phyloP scores from a whole-genome alignment of 2,113 vertebrate genomes.

The Pelodiscus sinensis region DNA sequence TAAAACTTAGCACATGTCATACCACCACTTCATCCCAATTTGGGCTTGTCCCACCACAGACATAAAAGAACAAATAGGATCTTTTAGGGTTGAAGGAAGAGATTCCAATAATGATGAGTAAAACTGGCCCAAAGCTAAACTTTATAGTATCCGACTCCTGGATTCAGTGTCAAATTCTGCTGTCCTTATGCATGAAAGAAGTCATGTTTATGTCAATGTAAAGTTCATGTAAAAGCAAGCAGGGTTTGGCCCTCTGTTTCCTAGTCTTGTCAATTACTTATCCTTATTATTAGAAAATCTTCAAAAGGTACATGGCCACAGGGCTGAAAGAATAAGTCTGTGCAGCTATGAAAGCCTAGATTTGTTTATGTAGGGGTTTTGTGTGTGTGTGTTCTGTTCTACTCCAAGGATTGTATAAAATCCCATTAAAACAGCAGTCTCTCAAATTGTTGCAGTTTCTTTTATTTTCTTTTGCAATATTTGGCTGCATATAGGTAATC shows the following conservation, averaged over 20 bases:
- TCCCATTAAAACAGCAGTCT: slow-evolving; percentile 63
- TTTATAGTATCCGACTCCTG: neutral
- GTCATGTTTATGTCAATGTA: neutral
- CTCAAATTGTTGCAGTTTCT: slow-evolving; percentile 44
- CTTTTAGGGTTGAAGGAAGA: neutral
- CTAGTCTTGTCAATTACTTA: slow-evolving; percentile 36
- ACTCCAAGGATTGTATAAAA: slow-evolving; percentile 44
- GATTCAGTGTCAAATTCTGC: neutral
- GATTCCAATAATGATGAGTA: neutral
- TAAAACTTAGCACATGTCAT: neutral
- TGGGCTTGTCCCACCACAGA: neutral
- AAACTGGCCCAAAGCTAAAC: neutral
- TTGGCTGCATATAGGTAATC: slow-evolving; percentile 73
- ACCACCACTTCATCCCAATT: neutral
- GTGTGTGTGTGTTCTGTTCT: slow-evolving; percentile 12
- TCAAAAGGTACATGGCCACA: slow-evolving; percentile 50
- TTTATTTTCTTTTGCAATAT: slow-evolving; percentile 41
- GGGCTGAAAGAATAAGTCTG: neutral
- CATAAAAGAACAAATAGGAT: neutral
- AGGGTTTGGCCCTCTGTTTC: slow-evolving; percentile 16
- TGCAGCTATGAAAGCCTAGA: slow-evolving; percentile 40
- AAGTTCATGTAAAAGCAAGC: neutral
- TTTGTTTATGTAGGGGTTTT: slow-evolving; percentile 44
- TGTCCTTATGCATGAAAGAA: neutral
- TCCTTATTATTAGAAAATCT: slow-evolving; percentile 58